Evolutionary conservation across 2,888 invertebrate species (phyloP).

Genomic region (Parnassius glacialis): DNA sequence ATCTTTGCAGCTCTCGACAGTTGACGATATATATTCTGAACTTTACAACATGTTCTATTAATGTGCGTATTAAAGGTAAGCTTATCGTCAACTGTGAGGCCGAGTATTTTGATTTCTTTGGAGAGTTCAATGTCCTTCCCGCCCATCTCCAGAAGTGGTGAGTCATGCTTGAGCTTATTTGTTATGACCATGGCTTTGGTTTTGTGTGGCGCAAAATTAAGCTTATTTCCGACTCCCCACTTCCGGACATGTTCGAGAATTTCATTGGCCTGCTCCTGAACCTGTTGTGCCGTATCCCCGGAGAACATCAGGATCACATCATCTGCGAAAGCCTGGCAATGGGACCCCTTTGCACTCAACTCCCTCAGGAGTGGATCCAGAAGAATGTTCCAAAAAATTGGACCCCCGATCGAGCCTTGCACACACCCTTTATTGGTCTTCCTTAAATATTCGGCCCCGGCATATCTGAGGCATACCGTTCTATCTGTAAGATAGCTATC

Average conservation of each 20-base stretch:
- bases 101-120: too few relatives aligned
- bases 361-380: too few relatives aligned
- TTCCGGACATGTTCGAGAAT: too few relatives aligned
- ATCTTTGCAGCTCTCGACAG: background rate
- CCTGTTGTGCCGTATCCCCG: too few relatives aligned
- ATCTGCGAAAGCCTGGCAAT: too few relatives aligned
- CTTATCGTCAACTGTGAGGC: background rate
- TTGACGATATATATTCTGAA: background rate
- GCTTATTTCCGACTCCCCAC: too few relatives aligned
- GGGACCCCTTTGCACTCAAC: too few relatives aligned
- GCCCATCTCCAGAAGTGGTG: background rate
- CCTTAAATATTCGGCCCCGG: background rate
- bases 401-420: too few relatives aligned
- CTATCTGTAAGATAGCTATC: background rate
- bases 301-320: too few relatives aligned
- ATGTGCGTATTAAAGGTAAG: slow-evolving; percentile 1
- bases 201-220: background rate
- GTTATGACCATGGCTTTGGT: background rate
- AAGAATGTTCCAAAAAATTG: too few relatives aligned
- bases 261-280: too few relatives aligned
- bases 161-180: background rate
- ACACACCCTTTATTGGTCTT: background rate
- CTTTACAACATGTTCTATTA: background rate
- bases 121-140: too few relatives aligned
- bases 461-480: background rate